Percentiles rank a stretch among this genome's conserved stretches.
Evolutionary conservation across 64 coral and sea anemone species (phyloP).

Genomic region (Actinia tenebrosa): DNA sequence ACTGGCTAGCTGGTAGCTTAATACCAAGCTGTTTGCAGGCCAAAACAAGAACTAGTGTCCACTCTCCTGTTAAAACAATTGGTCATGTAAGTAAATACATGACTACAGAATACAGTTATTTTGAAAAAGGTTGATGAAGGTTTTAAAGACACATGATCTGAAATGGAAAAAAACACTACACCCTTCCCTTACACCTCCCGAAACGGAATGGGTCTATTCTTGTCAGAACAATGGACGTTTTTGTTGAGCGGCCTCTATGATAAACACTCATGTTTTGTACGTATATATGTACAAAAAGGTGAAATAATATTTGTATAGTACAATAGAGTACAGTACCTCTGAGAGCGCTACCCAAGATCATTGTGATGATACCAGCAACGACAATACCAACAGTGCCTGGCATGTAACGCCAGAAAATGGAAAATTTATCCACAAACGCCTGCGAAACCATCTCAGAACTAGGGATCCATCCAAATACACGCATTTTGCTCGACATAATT

Average conservation of each 20-base stretch:
- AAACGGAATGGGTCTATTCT: too few species aligned
- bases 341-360: slow-evolving; percentile 23
- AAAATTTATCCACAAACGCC: slow-evolving; percentile 9
- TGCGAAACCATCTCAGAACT: slow-evolving; percentile 12
- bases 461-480: background rate
- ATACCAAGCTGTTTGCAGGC: slow-evolving; percentile 22
- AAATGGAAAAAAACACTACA: too few species aligned
- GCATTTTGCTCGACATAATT: slow-evolving; percentile 6
- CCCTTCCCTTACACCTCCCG: too few species aligned
- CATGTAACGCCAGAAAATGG: slow-evolving; percentile 13
- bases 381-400: background rate
- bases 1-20: background rate
- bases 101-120: too few species aligned
- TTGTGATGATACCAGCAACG: slow-evolving; percentile 15
- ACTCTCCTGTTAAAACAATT: background rate
- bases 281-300: too few species aligned
- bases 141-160: too few species aligned
- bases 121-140: too few species aligned
- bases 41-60: slow-evolving; percentile 1
- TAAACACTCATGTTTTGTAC: background rate
- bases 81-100: too few species aligned
- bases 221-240: too few species aligned
- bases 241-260: too few species aligned
- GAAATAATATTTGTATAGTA: background rate
- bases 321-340: background rate